A percentile compares a stretch with the other conserved stretches of the same genome.
These are phyloP conservation scores for Plumapathes pennacea DNA, from an alignment of 92 coral and sea anemone genomes.

Conservation along the genomic window DNA sequence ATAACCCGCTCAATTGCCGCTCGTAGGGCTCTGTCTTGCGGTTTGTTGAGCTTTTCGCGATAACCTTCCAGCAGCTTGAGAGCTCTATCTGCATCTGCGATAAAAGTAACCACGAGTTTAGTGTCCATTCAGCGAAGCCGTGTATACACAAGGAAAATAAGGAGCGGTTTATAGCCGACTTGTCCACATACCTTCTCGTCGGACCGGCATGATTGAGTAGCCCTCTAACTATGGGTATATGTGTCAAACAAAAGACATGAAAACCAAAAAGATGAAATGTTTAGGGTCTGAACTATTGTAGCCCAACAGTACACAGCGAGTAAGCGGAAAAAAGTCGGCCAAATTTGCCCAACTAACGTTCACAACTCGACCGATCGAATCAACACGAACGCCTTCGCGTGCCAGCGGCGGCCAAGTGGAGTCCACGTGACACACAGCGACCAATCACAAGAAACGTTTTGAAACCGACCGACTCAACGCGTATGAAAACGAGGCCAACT, in stretches of 20 bases:
- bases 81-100: constrained; percentile 85
- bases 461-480: no score
- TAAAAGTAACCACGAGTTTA: no score
- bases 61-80: constrained; percentile 87
- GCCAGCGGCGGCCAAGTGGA: constrained; percentile 57
- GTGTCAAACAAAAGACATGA: neutral
- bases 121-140: neutral
- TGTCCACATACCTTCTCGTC: constrained; percentile 86
- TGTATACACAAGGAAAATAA: neutral
- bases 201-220: constrained; percentile 85
- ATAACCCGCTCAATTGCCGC: constrained; percentile 98
- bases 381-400: constrained; percentile 94
- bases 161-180: neutral
- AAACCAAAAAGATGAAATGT: constrained; percentile 1
- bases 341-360: constrained; percentile 8
- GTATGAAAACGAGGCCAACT: no score
- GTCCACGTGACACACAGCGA: constrained; percentile 65
- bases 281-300: constrained; percentile 1
- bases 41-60: constrained; percentile 91
- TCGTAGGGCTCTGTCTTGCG: constrained; percentile 93
- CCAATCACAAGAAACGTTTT: no score
- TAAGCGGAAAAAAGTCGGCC: constrained; percentile 6
- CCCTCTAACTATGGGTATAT: constrained; percentile 6
- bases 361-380: neutral
- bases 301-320: constrained; percentile 3